These are phyloP conservation scores for Ephestia elutella DNA, from an alignment of 1,140 invertebrate genomes.

Conservation along the genomic window DNA sequence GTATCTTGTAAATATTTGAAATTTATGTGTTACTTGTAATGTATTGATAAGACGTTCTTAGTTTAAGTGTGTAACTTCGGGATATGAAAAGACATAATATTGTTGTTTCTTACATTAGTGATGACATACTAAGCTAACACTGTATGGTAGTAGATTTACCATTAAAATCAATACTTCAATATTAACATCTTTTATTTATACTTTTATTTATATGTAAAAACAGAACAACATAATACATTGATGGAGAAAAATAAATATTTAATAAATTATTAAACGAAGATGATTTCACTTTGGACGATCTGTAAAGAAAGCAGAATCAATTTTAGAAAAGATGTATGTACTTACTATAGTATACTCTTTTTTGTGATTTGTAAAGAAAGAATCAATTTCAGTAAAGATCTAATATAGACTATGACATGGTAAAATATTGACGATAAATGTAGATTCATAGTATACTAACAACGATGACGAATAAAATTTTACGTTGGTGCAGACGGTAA, in stretches of 20 bases:
- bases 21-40: not conserved
- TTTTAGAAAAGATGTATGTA: not conserved
- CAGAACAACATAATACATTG: conserved; percentile 3
- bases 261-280: no score
- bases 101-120: conserved; percentile 11
- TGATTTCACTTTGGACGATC: not conserved
- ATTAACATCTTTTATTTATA: conserved; percentile 17
- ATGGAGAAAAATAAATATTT: no score
- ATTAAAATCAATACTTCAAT: conserved; percentile 29
- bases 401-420: no score
- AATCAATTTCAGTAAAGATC: no score
- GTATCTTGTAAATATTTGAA: conserved; percentile 1
- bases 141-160: conserved; percentile 51
- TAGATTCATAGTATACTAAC: no score
- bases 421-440: no score
- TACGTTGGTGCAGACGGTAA: no score
- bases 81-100: conserved; percentile 1
- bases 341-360: no score
- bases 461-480: no score
- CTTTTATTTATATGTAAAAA: not conserved
- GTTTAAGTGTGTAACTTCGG: not conserved
- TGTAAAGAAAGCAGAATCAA: not conserved
- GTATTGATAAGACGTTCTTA: not conserved
- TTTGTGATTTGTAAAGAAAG: no score
- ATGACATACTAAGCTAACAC: conserved; percentile 25